Evolutionary conservation across 2,888 invertebrate genomes (phyloP).

Genomic region (Gortyna flavago): DNA sequence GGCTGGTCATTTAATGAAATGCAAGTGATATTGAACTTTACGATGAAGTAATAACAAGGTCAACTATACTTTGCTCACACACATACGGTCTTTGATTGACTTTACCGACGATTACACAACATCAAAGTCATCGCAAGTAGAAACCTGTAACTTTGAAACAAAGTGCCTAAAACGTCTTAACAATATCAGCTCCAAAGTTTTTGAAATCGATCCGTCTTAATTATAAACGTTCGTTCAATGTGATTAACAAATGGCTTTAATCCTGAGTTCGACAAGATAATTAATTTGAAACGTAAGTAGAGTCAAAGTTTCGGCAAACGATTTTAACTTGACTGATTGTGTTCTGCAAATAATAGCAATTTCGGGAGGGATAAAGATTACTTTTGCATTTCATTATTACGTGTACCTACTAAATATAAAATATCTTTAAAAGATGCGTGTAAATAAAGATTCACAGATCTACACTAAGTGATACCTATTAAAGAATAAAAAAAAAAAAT

Average conservation of each 20-base stretch:
- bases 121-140: conserved; percentile 34
- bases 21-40: not conserved
- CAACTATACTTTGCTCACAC: not conserved
- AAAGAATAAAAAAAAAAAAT: not conserved
- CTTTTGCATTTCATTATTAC: conserved; percentile 4
- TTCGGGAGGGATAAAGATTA: conserved; percentile 17
- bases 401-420: not conserved
- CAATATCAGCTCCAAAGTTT: conserved; percentile 53
- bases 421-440: not conserved
- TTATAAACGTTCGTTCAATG: conserved; percentile 65
- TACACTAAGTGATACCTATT: not conserved
- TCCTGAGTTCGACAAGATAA: conserved; percentile 68
- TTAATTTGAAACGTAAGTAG: conserved; percentile 64
- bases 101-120: conserved; percentile 5
- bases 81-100: conserved; percentile 3
- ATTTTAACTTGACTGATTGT: conserved; percentile 63
- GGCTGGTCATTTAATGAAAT: not conserved
- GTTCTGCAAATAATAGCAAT: conserved; percentile 56
- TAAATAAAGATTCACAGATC: not conserved
- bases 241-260: conserved; percentile 67
- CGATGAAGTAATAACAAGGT: not conserved
- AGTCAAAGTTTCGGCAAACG: conserved; percentile 57
- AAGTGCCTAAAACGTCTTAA: conserved; percentile 50
- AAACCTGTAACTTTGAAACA: conserved; percentile 44
- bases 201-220: conserved; percentile 66